These are phyloP conservation scores for Lochmaea crataegi DNA, from an alignment of 2,888 invertebrate species.

Conservation along the genomic window DNA sequence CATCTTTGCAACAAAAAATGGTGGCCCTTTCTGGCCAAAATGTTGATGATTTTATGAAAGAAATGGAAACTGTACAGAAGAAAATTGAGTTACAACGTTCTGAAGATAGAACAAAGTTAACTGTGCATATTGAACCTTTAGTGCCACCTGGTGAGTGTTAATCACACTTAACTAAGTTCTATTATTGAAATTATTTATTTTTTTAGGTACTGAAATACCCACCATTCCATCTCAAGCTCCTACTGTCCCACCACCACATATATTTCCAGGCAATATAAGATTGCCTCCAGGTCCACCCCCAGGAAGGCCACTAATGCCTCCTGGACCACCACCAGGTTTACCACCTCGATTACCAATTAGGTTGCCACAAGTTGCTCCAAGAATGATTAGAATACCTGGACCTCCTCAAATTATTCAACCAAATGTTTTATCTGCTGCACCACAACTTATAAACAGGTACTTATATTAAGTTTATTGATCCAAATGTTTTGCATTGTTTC, in stretches of 20 bases:
- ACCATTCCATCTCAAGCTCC: constrained; percentile 50
- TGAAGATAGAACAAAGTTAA: constrained; percentile 49
- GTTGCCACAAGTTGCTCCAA: constrained; percentile 68
- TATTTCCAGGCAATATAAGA: constrained; percentile 57
- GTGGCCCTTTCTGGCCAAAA: constrained; percentile 90
- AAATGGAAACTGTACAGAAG: constrained; percentile 88
- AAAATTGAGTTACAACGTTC: constrained; percentile 69
- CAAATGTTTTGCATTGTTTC: neutral
- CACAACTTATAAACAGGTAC: constrained; percentile 81
- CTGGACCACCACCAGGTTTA: constrained; percentile 70
- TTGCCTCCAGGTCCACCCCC: constrained; percentile 69
- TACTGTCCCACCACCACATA: constrained; percentile 65
- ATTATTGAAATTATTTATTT: neutral
- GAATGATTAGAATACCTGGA: constrained; percentile 60
- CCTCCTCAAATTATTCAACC: constrained; percentile 61
- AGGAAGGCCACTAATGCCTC: constrained; percentile 65
- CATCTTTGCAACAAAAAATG: constrained; percentile 87
- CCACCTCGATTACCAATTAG: constrained; percentile 70
- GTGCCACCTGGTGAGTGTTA: constrained; percentile 47
- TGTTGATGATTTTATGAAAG: constrained; percentile 92
- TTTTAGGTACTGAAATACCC: constrained; percentile 47
- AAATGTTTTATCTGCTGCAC: constrained; percentile 84
- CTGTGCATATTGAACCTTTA: constrained; percentile 55
- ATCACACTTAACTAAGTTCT: neutral
- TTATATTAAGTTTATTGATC: neutral